Evolutionary conservation across 2,797 vertebrate species (phyloP).

Genomic region (Thripadectes ignobilis): DNA sequence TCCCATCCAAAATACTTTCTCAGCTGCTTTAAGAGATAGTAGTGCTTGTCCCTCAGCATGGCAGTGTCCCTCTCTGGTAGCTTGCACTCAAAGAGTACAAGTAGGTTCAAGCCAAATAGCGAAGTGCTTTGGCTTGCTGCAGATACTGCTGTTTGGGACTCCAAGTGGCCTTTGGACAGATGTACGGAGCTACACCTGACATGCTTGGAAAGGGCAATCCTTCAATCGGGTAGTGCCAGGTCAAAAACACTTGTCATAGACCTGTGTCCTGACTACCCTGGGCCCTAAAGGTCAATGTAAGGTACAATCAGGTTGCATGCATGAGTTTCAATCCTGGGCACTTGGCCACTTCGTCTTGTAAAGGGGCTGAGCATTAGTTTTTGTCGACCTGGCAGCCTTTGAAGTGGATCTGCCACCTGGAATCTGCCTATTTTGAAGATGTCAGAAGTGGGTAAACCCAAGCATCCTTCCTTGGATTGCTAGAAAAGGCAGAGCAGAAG

Average conservation of each 20-base stretch:
- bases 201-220: background rate
- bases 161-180: background rate
- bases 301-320: background rate
- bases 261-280: background rate
- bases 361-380: background rate
- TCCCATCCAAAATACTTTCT: background rate
- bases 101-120: background rate
- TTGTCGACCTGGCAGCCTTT: background rate
- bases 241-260: background rate
- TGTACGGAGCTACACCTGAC: background rate
- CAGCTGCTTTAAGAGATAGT: background rate
- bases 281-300: background rate
- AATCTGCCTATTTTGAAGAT: background rate
- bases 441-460: background rate
- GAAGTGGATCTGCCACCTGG: background rate
- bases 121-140: rapidly evolving
- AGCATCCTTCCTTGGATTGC: background rate
- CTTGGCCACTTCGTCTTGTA: background rate
- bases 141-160: background rate
- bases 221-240: background rate
- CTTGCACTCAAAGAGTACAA: rapidly evolving
- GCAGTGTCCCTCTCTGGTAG: background rate
- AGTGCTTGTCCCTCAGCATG: background rate
- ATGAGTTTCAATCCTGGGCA: background rate
- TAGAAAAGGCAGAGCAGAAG: background rate